A percentile compares a stretch with the other conserved stretches of the same genome.
Conservation (phyloP, 2,113 vertebrate species). For the Upupa epops region DNA sequence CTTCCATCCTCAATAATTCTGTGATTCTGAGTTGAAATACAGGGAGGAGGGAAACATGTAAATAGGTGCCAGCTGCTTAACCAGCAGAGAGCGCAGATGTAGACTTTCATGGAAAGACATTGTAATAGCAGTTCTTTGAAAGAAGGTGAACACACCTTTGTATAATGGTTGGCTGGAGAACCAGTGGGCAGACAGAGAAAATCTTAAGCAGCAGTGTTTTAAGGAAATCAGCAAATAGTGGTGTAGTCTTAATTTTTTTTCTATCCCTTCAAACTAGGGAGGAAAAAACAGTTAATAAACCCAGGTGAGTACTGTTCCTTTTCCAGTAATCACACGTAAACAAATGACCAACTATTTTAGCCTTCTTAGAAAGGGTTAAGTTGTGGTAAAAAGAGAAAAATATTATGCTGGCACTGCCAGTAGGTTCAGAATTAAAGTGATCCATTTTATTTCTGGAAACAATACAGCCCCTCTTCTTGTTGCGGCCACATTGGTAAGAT, state of each 20-base stretch:
- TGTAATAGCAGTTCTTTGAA: background rate
- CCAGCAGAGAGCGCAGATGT: background rate
- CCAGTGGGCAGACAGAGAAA: background rate
- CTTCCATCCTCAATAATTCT: too few relatives aligned
- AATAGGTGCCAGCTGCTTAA: background rate
- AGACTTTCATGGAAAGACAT: background rate
- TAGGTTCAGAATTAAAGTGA: conserved; percentile 43
- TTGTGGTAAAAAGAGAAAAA: background rate
- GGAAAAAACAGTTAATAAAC: background rate
- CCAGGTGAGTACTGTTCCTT: background rate
- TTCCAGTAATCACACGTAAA: background rate
- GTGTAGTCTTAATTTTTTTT: background rate
- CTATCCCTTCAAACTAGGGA: background rate
- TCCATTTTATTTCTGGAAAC: conserved; percentile 57
- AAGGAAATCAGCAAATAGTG: background rate
- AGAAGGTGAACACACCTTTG: background rate
- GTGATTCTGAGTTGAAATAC: background rate
- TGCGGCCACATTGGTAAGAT: background rate
- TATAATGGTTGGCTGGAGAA: background rate
- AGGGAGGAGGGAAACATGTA: background rate
- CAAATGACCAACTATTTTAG: background rate
- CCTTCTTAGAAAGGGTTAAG: conserved; percentile 25
- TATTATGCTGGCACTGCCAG: conserved; percentile 10
- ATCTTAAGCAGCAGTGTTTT: background rate
- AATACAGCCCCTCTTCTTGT: background rate